A percentile compares a stretch with the other conserved stretches of the same genome.
Evolutionary conservation across 2,888 invertebrate species (phyloP).

Genomic region (Mythimna loreyi): DNA sequence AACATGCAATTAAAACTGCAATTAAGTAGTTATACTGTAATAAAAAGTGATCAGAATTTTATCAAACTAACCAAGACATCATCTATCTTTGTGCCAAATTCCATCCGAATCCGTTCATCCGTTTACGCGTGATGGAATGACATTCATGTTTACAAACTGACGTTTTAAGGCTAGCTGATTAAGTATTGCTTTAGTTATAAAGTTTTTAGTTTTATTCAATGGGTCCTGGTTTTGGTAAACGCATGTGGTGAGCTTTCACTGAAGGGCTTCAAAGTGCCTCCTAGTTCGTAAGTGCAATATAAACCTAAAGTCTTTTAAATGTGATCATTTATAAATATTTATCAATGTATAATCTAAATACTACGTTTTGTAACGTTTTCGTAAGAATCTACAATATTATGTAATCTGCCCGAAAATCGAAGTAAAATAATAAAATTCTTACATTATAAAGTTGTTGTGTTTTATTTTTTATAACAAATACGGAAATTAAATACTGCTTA

Average conservation of each 20-base stretch:
- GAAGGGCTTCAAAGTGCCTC: constrained; percentile 78
- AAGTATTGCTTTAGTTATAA: constrained; percentile 54
- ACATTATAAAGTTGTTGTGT: constrained; percentile 33
- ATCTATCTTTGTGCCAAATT: constrained; percentile 37
- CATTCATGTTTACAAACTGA: neutral
- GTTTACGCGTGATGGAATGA: constrained; percentile 24
- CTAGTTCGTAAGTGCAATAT: constrained; percentile 81
- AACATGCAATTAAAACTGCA: neutral
- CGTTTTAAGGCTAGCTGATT: constrained; percentile 20
- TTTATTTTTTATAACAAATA: constrained; percentile 19
- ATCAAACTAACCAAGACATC: neutral
- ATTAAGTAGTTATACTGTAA: neutral
- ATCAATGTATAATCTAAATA: constrained; percentile 78
- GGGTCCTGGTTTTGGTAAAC: constrained; percentile 84
- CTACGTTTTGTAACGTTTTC: constrained; percentile 84
- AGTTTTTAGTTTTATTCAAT: constrained; percentile 62
- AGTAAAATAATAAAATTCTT: constrained; percentile 63
- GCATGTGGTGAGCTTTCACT: constrained; percentile 90
- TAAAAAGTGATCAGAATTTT: neutral
- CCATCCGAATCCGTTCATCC: neutral
- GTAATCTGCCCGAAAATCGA: constrained; percentile 82
- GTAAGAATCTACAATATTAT: constrained; percentile 79
- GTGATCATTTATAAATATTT: constrained; percentile 89
- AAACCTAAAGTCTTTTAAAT: constrained; percentile 79
- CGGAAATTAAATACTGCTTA: neutral